phyloP scores from a whole-genome alignment of 2,888 invertebrate genomes.

The Eustalomyia histrio region DNA sequence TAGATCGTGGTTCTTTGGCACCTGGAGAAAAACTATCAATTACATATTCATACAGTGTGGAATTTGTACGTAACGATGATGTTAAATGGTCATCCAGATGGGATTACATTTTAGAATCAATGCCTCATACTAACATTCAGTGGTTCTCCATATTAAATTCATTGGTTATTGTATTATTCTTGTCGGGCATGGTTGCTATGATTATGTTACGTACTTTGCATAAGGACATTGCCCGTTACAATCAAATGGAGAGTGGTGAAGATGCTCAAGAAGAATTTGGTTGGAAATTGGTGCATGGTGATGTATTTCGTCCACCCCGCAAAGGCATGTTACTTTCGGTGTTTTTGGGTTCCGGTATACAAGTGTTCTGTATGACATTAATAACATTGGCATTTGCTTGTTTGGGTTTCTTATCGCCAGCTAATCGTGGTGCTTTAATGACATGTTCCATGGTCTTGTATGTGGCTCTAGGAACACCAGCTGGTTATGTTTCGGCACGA shows the following conservation, averaged over 20 bases:
- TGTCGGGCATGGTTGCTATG: slow-evolving; percentile 99
- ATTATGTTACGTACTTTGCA: slow-evolving; percentile 97
- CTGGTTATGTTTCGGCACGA: slow-evolving; percentile 97
- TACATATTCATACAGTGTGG: slow-evolving; percentile 92
- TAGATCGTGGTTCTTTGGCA: slow-evolving; percentile 82
- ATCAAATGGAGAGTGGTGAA: slow-evolving; percentile 94
- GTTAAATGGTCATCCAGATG: slow-evolving; percentile 99
- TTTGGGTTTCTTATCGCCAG: slow-evolving; percentile 98
- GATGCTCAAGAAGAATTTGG: slow-evolving; percentile 91
- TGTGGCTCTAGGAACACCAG: slow-evolving; percentile 97
- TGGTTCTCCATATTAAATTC: slow-evolving; percentile 99
- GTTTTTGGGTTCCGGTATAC: slow-evolving; percentile 96
- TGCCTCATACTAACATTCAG: slow-evolving; percentile 99
- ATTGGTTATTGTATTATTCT: slow-evolving; percentile 96
- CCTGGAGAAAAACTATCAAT: slow-evolving; percentile 82
- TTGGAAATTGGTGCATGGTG: slow-evolving; percentile 99
- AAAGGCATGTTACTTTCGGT: slow-evolving; percentile 98
- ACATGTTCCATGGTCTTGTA: slow-evolving; percentile 98
- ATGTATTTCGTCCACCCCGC: slow-evolving; percentile 97
- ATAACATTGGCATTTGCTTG: slow-evolving; percentile 99
- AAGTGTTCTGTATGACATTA: slow-evolving; percentile 96
- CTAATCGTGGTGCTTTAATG: slow-evolving; percentile 99
- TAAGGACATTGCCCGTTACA: slow-evolving; percentile 99
- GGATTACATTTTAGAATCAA: slow-evolving; percentile 99
- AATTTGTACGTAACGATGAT: slow-evolving; percentile 88